These are phyloP conservation scores for Clarias pachynema DNA, from an alignment of 2,797 vertebrate genomes.

Conservation along the genomic window DNA sequence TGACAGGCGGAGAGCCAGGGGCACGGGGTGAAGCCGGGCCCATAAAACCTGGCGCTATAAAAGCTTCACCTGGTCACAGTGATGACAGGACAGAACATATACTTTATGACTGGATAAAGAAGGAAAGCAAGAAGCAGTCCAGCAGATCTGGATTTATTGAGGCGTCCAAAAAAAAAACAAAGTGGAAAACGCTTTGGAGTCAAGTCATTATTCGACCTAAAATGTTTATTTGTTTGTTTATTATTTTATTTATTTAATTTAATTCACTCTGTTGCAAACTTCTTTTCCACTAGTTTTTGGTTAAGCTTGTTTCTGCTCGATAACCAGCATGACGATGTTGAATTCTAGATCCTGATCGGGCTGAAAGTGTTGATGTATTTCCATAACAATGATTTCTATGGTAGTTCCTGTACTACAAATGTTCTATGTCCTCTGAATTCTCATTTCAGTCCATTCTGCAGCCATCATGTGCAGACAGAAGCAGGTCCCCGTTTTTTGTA, in stretches of 20 bases:
- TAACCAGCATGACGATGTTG: not conserved
- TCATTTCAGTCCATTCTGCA: not conserved
- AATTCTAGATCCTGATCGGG: not conserved
- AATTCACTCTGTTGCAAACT: not conserved
- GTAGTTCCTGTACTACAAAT: not conserved
- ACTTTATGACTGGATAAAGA: conserved; percentile 21
- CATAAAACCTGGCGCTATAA: conserved; percentile 20
- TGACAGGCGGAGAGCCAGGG: conserved; percentile 34
- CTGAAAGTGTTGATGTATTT: not conserved
- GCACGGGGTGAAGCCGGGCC: conserved; percentile 31
- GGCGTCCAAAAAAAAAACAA: not conserved
- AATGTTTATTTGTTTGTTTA: not conserved
- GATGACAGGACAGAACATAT: conserved; percentile 39
- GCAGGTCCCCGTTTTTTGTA: no score
- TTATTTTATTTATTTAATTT: not conserved
- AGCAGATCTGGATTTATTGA: not conserved
- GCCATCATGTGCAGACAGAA: not conserved
- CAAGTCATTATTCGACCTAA: not conserved
- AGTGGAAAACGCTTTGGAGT: not conserved
- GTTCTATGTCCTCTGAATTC: no score
- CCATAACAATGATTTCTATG: not conserved
- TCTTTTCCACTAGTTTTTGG: not conserved
- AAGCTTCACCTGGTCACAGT: conserved; percentile 30
- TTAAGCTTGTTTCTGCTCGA: not conserved
- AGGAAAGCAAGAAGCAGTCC: conserved; percentile 10